Percentiles rank a stretch among this genome's conserved stretches.
Evolutionary conservation across 2,113 vertebrate species (phyloP).

Genomic region (Cranoglanis bouderius): DNA sequence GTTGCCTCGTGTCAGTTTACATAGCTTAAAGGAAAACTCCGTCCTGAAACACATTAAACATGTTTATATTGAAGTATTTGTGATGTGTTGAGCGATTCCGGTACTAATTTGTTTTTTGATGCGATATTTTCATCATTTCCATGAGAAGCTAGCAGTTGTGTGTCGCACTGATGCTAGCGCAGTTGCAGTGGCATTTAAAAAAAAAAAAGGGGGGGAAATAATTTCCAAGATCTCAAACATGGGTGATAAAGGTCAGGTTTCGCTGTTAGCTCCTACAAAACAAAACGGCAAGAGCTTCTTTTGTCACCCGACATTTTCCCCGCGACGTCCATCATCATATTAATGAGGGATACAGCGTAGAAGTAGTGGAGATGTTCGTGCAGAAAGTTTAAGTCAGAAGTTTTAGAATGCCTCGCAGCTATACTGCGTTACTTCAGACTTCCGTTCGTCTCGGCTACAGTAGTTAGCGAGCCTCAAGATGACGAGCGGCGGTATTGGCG

Average conservation of each 20-base stretch:
- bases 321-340: neutral
- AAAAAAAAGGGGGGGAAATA: neutral
- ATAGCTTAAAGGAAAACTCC: neutral
- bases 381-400: neutral
- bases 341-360: neutral
- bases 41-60: neutral
- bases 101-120: too few relatives aligned
- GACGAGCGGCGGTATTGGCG: neutral
- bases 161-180: neutral
- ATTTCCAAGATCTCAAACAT: neutral
- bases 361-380: neutral
- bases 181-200: neutral
- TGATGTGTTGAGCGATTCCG: too few relatives aligned
- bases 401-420: neutral
- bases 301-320: too few relatives aligned
- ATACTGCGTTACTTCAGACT: too few relatives aligned
- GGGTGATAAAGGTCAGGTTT: neutral
- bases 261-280: neutral
- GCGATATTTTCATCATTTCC: too few relatives aligned
- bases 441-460: too few relatives aligned
- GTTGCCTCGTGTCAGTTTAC: neutral
- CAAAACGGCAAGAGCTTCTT: neutral
- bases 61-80: neutral
- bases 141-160: neutral
- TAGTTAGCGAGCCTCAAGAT: neutral